Base-by-base conservation (phyloP, 2,797 vertebrate species). In the Poeciliopsis presidionis region DNA sequence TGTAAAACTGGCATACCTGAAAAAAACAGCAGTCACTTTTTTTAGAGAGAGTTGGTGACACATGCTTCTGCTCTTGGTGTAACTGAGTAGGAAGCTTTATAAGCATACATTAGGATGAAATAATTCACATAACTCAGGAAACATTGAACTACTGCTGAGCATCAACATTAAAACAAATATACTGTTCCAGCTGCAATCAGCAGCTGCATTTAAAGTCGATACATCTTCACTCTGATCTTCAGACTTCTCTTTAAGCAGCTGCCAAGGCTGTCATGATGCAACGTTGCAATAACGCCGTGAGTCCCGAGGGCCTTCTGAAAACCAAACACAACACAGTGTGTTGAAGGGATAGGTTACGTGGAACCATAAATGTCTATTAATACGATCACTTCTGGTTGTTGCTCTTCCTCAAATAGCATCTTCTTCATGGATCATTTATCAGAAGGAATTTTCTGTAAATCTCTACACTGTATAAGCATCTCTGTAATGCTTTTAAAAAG, bases 211-310 rank as follows among this genome's bases (percentile, higher is more conserved):
- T 43, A n/a, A 7, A 73, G 59, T 28, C 57, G 55, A 67, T 51
- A 51, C 49, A 14, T 87, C 73, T 86, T 67, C 59, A 33, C 78
- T 86, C 79, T 87, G 77, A 90, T 90, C 83, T 80, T 1, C 8
- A 82, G 77, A 70, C 67, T 77, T 30, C 71, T 41, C 43, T 43
- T 45, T 78, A 45, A 74, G 78, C 75, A 59, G 51, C 83, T 87
- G 84, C 86, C 87, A 86, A 77, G 72, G 14, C 79, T 89, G 87
- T 91, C 86, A 89, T 90, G 89, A 90, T 89, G 90, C 89, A 92
- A 91, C 78, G 83, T 80, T 83, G 77, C 16, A 71, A 83, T 88
- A 78, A 82, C 59, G 75, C 81, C 81, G 81, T 69, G 51, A 49
- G 28, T 63, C 90, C 39, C 84, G 4, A 36, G 16, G 81, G 88